Conservation (phyloP, 35 echinoderm and acorn worm genomes). For the Lytechinus variegatus region DNA sequence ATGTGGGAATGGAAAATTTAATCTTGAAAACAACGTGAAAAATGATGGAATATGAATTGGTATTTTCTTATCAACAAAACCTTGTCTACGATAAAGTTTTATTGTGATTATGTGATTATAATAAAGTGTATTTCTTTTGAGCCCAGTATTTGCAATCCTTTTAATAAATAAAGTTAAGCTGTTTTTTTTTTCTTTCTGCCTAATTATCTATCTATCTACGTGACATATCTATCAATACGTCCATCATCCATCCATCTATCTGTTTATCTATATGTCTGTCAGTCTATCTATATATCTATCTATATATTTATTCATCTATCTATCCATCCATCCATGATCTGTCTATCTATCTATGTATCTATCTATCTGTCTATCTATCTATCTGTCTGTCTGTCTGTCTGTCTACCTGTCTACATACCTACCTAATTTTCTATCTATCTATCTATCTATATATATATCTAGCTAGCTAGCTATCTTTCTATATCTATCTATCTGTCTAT, state of each 20-base stretch:
- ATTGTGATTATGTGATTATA: too few species aligned
- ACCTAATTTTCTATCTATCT: not conserved
- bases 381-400: not conserved
- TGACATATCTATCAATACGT: not conserved
- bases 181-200: not conserved
- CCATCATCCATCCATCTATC: not conserved
- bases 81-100: too few species aligned
- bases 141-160: too few species aligned
- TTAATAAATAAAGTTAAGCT: too few species aligned
- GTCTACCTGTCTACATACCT: not conserved
- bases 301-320: not conserved
- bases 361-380: not conserved
- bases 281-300: not conserved
- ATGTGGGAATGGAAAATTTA: too few species aligned
- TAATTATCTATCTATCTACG: not conserved
- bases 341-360: not conserved
- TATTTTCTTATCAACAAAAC: too few species aligned
- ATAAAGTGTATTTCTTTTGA: too few species aligned
- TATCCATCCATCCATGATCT: not conserved
- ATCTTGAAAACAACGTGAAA: too few species aligned
- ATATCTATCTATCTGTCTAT: not conserved
- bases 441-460: constrained; percentile 28
- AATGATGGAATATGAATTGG: too few species aligned
- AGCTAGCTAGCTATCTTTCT: too few species aligned
- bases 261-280: not conserved